phyloP scores from a whole-genome alignment of 2,797 vertebrate genomes.

The Helicolenus hilgendorfi region DNA sequence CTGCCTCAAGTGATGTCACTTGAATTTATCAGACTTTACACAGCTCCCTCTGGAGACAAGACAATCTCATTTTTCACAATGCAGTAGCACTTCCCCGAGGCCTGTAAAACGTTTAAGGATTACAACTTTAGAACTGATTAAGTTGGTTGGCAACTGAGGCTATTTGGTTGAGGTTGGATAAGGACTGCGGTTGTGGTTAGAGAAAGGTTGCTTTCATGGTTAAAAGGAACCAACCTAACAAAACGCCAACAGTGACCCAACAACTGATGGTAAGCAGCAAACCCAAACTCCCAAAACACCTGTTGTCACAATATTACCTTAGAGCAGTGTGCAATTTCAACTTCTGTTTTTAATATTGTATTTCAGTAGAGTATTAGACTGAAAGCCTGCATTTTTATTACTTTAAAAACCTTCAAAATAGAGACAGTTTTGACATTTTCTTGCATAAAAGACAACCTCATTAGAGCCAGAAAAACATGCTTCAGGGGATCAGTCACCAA shows the following conservation, averaged over 20 bases:
- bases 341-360: not conserved
- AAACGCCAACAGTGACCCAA: not conserved
- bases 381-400: not conserved
- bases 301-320: not conserved
- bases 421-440: conserved; percentile 16
- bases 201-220: not conserved
- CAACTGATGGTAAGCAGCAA: not conserved
- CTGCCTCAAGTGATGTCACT: not conserved
- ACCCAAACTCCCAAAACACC: not conserved
- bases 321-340: not conserved
- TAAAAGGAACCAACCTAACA: not conserved
- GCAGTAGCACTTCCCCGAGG: not conserved
- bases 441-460: conserved; percentile 28
- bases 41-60: not conserved
- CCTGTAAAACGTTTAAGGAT: not conserved
- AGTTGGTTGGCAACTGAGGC: not conserved
- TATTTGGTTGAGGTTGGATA: not conserved
- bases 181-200: not conserved
- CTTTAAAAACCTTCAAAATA: conserved; percentile 6
- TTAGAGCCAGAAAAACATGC: conserved; percentile 57
- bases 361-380: not conserved
- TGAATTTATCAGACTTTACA: not conserved
- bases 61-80: not conserved
- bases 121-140: not conserved
- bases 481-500: conserved; percentile 51